A percentile compares a stretch with the other conserved stretches of the same genome.
phyloP scores from a whole-genome alignment of 2,113 vertebrate species.

The Psilopogon haemacephalus region DNA sequence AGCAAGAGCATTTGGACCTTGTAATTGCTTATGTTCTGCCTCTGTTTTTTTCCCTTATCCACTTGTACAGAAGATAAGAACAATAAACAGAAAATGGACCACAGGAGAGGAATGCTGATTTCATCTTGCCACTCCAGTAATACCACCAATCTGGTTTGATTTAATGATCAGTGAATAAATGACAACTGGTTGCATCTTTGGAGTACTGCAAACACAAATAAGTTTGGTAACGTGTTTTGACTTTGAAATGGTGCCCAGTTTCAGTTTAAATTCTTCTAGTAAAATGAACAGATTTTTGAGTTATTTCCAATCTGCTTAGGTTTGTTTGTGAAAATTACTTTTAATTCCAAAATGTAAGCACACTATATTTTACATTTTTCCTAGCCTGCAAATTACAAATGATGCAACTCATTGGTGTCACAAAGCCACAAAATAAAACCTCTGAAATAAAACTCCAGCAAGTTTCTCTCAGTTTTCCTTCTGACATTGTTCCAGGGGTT shows the following conservation, averaged over 20 bases:
- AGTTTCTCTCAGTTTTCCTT: background rate
- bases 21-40: constrained; percentile 21
- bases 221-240: background rate
- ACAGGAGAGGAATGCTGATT: background rate
- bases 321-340: background rate
- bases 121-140: background rate
- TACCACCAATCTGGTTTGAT: background rate
- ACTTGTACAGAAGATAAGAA: constrained; percentile 29
- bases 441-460: background rate
- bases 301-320: background rate
- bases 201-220: background rate
- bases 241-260: constrained; percentile 17
- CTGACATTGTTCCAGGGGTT: background rate
- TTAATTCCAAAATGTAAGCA: background rate
- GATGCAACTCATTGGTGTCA: background rate
- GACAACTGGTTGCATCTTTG: background rate
- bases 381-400: background rate
- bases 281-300: background rate
- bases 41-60: background rate
- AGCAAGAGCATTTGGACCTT: background rate
- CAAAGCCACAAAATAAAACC: background rate
- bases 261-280: background rate
- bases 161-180: background rate
- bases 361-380: background rate
- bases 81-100: background rate